Evolutionary conservation across 2,113 vertebrate species (phyloP), one percentile per base, ranked within the genome.

Genomic region (Astatoreochromis straeleni): DNA sequence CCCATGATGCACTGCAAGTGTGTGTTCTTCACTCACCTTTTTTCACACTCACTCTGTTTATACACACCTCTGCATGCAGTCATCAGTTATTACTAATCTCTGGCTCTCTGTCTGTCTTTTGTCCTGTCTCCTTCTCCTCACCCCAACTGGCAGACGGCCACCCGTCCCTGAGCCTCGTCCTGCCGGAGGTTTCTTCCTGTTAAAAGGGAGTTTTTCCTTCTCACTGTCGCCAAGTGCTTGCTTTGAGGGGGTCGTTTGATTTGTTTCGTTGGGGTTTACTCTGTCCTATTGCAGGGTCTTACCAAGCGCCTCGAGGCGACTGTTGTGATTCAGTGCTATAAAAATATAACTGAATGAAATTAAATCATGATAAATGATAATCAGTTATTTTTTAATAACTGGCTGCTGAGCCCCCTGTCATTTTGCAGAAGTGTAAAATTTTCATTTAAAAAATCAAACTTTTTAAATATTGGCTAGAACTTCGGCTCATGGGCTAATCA

Each of bases 201-300:
- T 68, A 68, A 68, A 68, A 68, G 33, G 63, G 33, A 40, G 33
- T 68, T 68, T 68, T 68, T 68, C 63, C 33, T 68, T 68, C 63
- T 65, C 60, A 38, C 60, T 65, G 60, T 38, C 19, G 4, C 17
- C 33, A 38, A 38, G 60, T 65, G 60, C 33, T 65, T 38, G 60
- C 60, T 65, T 38, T 65, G 19, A 38, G 33, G 33, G 60, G 60
- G 19, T 55, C 6, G 6, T 55, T 55, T 55, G 21, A 55, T 55
- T 55, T 55, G n/a, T 65, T 65, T n/a, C 0, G 1, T 65, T 35
- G 31, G 60, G 31, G 31, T 65, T 65, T 65, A 35, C 60, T 35
- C 17, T 65, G 31, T 65, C 60, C 31, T 65, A 35, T 35, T 65
- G 60, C 10, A 65, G 31, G 60, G 31, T 65, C 60, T 65, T 35